These are phyloP conservation scores for Pterobdella sp. DNA, from an alignment of 2,888 invertebrate genomes.

Conservation along the genomic window DNA sequence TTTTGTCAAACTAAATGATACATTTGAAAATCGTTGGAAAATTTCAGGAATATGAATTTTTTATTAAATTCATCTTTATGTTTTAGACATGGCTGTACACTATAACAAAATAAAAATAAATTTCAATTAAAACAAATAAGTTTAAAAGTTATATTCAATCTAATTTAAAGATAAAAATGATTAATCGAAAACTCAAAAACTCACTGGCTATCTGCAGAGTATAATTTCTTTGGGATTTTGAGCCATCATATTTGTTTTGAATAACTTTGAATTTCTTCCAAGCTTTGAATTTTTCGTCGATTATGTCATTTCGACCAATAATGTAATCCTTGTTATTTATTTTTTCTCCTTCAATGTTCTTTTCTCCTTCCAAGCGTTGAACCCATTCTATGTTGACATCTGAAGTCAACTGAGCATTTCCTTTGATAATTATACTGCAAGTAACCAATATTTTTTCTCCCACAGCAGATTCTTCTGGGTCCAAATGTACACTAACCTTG, in stretches of 20 bases:
- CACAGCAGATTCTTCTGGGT: background rate
- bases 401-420: background rate
- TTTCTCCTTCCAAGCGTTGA: background rate
- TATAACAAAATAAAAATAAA: no score
- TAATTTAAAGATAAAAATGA: background rate
- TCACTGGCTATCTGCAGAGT: background rate
- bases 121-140: conserved; percentile 4
- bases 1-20: no score
- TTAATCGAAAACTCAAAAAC: background rate
- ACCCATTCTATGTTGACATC: conserved; percentile 6
- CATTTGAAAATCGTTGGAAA: no score
- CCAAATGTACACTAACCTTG: conserved; percentile 6
- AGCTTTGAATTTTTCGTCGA: conserved; percentile 14
- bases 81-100: no score
- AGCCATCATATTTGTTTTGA: background rate
- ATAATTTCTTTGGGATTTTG: background rate
- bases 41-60: no score
- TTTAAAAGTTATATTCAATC: conserved; percentile 5
- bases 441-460: conserved; percentile 2
- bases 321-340: background rate
- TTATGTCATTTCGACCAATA: conserved; percentile 15
- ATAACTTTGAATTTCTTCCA: conserved; percentile 11
- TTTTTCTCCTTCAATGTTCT: background rate
- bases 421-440: conserved; percentile 3
- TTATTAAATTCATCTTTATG: no score